A percentile compares a stretch with the other conserved stretches of the same genome.
phyloP scores from a whole-genome alignment of 30 jellyfish, hydroid and myxozoan species.

The Phacellophora camtschatica region DNA sequence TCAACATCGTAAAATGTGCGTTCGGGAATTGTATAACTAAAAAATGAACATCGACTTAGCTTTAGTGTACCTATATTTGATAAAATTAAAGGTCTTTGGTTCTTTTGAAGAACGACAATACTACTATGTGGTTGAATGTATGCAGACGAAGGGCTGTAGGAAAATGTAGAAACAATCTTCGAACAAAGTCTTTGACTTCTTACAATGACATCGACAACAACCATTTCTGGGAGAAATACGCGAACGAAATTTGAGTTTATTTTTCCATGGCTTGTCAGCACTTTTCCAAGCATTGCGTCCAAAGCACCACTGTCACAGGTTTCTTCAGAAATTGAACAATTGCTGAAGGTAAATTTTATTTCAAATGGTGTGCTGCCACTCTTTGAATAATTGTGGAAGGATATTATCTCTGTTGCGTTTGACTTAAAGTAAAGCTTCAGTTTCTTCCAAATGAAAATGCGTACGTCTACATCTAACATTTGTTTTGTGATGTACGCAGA shows the following conservation, averaged over 20 bases:
- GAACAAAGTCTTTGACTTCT: conserved; percentile 31
- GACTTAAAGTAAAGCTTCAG: conserved; percentile 34
- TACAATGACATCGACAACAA: not conserved
- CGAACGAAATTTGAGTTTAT: conserved; percentile 57
- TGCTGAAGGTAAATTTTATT: conserved; percentile 26
- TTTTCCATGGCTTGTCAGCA: conserved; percentile 27
- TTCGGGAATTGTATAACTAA: conserved; percentile 28
- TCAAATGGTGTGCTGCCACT: conserved; percentile 1
- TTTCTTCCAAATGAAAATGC: conserved; percentile 8
- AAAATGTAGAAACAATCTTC: not conserved
- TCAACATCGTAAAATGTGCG: conserved; percentile 73
- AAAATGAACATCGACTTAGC: conserved; percentile 31
- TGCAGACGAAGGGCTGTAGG: conserved; percentile 3
- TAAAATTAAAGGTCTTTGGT: conserved; percentile 49
- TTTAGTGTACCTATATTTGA: not conserved
- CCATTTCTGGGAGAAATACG: conserved; percentile 64
- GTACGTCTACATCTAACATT: conserved; percentile 31
- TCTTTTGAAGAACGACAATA: conserved; percentile 2
- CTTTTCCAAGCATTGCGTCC: conserved; percentile 15
- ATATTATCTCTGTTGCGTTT: conserved; percentile 9
- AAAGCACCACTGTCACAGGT: conserved; percentile 26
- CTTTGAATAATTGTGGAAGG: conserved; percentile 9
- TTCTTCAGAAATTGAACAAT: conserved; percentile 30
- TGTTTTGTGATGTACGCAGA: conserved; percentile 10
- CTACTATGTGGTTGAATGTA: conserved; percentile 3